phyloP scores from a whole-genome alignment of 64 coral and sea anemone genomes.

The Trachythela sp. region DNA sequence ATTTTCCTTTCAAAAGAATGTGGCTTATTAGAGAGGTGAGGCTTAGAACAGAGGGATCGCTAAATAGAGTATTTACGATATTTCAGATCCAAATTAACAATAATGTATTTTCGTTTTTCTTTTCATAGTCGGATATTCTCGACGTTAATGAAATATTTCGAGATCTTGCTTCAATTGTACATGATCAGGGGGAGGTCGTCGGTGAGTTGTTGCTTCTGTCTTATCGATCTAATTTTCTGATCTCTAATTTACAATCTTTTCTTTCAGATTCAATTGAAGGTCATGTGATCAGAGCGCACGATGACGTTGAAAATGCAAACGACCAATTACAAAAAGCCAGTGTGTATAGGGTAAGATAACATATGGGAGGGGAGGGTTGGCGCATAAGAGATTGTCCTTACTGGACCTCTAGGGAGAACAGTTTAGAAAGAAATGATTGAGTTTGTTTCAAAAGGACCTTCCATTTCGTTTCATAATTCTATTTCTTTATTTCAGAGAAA shows the following conservation, averaged over 20 bases:
- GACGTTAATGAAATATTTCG: conserved; percentile 29
- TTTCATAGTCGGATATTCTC: not conserved
- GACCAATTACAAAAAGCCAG: not conserved
- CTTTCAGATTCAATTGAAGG: conserved; percentile 6
- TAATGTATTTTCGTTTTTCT: not conserved
- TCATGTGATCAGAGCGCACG: not conserved
- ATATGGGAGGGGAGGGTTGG: too few species aligned
- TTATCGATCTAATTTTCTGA: not conserved
- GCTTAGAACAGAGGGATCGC: too few species aligned
- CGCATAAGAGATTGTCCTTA: too few species aligned
- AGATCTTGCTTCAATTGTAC: not conserved
- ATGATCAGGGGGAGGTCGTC: not conserved
- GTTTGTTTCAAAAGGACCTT: not conserved
- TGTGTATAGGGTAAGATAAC: not conserved
- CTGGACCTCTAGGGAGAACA: too few species aligned
- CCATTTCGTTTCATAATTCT: not conserved
- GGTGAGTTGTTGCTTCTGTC: not conserved
- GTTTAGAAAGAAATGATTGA: too few species aligned
- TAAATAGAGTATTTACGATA: too few species aligned
- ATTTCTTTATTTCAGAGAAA: not conserved
- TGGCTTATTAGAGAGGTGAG: too few species aligned
- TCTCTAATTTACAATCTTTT: too few species aligned
- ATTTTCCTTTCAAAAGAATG: not conserved
- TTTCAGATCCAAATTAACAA: not conserved
- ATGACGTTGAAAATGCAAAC: not conserved